phyloP scores from a whole-genome alignment of 2,113 vertebrate genomes.

The Myrmecobius fasciatus region DNA sequence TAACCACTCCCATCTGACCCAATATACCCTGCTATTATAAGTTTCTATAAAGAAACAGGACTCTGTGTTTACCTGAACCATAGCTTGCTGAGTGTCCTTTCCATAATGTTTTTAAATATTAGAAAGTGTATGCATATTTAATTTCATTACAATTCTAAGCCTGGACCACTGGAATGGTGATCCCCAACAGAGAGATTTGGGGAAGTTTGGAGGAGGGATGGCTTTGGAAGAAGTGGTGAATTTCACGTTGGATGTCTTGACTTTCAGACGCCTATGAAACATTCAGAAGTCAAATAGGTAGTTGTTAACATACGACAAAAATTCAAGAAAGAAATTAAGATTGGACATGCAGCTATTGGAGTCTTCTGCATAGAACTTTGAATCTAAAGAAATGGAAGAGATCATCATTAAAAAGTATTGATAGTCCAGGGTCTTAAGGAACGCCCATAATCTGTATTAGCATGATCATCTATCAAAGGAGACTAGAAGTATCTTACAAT shows the following conservation, averaged over 20 bases:
- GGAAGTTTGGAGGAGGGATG: background rate
- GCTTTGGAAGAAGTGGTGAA: background rate
- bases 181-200: background rate
- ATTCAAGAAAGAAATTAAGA: background rate
- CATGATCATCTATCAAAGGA: background rate
- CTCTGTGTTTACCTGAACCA: background rate
- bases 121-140: background rate
- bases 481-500: background rate
- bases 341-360: background rate
- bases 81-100: background rate
- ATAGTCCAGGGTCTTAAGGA: background rate
- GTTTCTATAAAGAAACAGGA: background rate
- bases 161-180: background rate
- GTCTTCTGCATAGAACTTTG: background rate
- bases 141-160: background rate
- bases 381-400: background rate
- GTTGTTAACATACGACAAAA: background rate
- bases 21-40: background rate
- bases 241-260: background rate
- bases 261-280: background rate
- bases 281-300: background rate
- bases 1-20: background rate
- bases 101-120: background rate
- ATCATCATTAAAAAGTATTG: background rate
- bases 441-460: background rate